Evolutionary conservation across 2,888 invertebrate genomes (phyloP).

Genomic region (Augiades crinisus): DNA sequence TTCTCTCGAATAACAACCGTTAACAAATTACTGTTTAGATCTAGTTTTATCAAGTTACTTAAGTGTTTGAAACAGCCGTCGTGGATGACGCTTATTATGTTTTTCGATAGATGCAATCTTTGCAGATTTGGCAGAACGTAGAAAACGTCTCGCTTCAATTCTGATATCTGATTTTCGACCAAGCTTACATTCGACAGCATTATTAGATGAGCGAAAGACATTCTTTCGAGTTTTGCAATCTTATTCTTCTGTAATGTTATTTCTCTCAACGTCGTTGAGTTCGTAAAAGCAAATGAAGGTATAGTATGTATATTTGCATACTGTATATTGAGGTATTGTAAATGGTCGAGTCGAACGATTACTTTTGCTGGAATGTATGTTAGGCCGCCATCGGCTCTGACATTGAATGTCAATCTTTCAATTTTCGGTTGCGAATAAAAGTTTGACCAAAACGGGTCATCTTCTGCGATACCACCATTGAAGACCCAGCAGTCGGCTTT

Average conservation of each 20-base stretch:
- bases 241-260: conserved; percentile 87
- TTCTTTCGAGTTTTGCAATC: conserved; percentile 85
- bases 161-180: conserved; percentile 88
- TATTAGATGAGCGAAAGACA: conserved; percentile 88
- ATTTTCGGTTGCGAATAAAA: conserved; percentile 88
- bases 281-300: conserved; percentile 88
- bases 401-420: conserved; percentile 85
- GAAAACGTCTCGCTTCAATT: conserved; percentile 88
- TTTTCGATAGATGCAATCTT: conserved; percentile 90
- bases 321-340: conserved; percentile 85
- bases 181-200: conserved; percentile 86
- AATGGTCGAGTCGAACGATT: conserved; percentile 83
- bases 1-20: conserved; percentile 88
- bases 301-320: conserved; percentile 88
- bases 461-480: conserved; percentile 84
- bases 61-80: conserved; percentile 91
- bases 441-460: conserved; percentile 87
- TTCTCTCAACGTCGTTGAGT: conserved; percentile 85
- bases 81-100: conserved; percentile 91
- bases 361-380: conserved; percentile 87
- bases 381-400: conserved; percentile 85
- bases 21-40: conserved; percentile 89
- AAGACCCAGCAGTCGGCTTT: conserved; percentile 90
- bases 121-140: conserved; percentile 87
- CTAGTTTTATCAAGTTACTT: conserved; percentile 88